Base-by-base conservation (phyloP, 1,140 invertebrate genomes). In the Gonatopus flavifemur region DNA sequence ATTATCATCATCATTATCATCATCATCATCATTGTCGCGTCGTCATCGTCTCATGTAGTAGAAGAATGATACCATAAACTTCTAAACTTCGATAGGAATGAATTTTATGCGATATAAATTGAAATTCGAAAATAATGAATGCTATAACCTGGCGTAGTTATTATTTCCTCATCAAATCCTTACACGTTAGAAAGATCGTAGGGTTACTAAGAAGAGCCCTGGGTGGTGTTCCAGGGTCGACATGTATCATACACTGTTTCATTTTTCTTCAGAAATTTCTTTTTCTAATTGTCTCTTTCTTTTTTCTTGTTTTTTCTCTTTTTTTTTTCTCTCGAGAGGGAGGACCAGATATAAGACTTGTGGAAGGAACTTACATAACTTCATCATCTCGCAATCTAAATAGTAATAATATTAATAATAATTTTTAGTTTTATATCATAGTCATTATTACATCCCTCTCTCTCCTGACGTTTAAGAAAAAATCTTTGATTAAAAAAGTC, bases 281-380 rank as follows among this genome's bases (percentile, higher is more conserved):
- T 48, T 47, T 16, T 19, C 21, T 12, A 6, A 22, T 24, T 31
- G 49, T n/a, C n/a, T n/a, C n/a, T n/a, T 46, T 57, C 19, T 45
- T 31, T 28, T 55, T 46, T 21, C 44, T 32, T 39, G 51, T 52
- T 59, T 42, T 39, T 20, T 55, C 45, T 41, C 21, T n/a, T 52
- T 47, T 62, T 45, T 55, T 41, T 47, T 45, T 40, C 20, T 49
- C 56, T 66, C 55, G 59, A 63, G 61, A 67, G 63, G 68, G 63
- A 69, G 61, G 59, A 67, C 56, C 55, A 55, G 64, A 69, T 69
- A 69, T 66, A 72, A 70, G 67, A 70, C 68, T 65, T 59, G 55
- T 69, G 68, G 66, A 55, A 57, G 36, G 37, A 57, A 49, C n/a
- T n/a, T n/a, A n/a, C 30, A 52, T 36, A 44, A 48, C 7, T 43